phyloP scores from a whole-genome alignment of 2,113 vertebrate genomes.

The Periophthalmodon schlosseri region DNA sequence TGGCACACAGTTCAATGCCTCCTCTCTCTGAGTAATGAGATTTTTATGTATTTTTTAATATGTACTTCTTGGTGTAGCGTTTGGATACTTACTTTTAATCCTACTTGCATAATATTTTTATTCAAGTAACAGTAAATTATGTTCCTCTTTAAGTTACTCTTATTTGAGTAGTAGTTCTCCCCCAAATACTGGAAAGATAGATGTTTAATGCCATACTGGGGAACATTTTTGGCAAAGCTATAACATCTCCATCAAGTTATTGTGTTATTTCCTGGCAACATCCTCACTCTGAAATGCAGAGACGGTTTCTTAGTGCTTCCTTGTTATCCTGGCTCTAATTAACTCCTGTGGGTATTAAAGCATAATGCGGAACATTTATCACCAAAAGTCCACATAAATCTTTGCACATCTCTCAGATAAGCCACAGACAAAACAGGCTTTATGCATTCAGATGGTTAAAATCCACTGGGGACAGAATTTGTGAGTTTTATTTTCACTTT shows the following conservation, averaged over 20 bases:
- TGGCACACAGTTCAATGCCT: no score
- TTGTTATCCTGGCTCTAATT: slow-evolving; percentile 42
- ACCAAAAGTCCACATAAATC: slow-evolving; percentile 28
- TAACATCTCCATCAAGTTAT: background rate
- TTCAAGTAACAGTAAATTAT: no score
- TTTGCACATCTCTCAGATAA: slow-evolving; percentile 15
- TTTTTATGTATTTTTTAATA: no score
- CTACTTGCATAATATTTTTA: no score
- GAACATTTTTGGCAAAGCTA: background rate
- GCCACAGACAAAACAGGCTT: slow-evolving; percentile 6
- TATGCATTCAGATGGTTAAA: slow-evolving; percentile 12
- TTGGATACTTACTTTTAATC: no score
- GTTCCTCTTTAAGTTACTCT: no score
- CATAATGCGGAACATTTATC: slow-evolving; percentile 41
- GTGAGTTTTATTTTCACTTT: background rate
- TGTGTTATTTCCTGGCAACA: background rate
- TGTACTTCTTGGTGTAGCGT: no score
- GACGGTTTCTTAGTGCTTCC: slow-evolving; percentile 13
- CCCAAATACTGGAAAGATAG: no score
- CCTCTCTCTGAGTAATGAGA: no score
- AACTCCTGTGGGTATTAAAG: slow-evolving; percentile 46
- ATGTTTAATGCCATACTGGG: no score
- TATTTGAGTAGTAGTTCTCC: no score
- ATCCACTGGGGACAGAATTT: slow-evolving; percentile 9
- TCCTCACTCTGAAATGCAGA: slow-evolving; percentile 1